phyloP scores from a whole-genome alignment of 2,113 vertebrate species.

The Callaeas wilsoni region DNA sequence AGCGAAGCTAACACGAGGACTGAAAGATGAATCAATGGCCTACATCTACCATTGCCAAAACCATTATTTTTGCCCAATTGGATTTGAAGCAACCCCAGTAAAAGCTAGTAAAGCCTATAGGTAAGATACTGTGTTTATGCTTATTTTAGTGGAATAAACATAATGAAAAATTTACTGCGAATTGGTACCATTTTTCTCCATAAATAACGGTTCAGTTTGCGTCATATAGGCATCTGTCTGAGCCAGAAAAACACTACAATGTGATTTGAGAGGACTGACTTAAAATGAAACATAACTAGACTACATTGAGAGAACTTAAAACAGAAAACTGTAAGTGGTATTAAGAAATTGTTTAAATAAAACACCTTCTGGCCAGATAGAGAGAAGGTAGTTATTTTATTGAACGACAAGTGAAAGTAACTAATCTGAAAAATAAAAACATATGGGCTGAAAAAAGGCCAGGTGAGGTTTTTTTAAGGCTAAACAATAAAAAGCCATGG shows the following conservation, averaged over 20 bases:
- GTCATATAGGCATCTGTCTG: not conserved
- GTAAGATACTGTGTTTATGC: conserved; percentile 66
- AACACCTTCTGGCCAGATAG: not conserved
- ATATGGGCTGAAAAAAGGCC: not conserved
- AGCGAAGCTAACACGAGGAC: conserved; percentile 87
- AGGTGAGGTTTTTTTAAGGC: not conserved
- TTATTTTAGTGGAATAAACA: not conserved
- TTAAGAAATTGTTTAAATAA: not conserved
- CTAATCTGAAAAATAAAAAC: not conserved
- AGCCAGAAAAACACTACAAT: not conserved
- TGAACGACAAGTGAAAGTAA: not conserved
- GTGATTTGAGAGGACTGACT: not conserved
- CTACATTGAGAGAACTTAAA: not conserved
- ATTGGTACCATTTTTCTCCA: not conserved
- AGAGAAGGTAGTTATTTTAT: not conserved
- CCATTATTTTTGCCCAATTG: conserved; percentile 98
- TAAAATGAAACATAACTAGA: not conserved
- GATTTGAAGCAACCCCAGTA: conserved; percentile 93
- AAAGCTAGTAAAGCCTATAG: conserved; percentile 93
- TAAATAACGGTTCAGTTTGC: not conserved
- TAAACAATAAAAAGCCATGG: not conserved
- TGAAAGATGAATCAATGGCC: conserved; percentile 93
- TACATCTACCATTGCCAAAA: conserved; percentile 99
- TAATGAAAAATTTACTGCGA: not conserved
- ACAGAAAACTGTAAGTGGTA: not conserved